Conservation (phyloP, 2,113 vertebrate species). For the Oreotragus oreotragus region DNA sequence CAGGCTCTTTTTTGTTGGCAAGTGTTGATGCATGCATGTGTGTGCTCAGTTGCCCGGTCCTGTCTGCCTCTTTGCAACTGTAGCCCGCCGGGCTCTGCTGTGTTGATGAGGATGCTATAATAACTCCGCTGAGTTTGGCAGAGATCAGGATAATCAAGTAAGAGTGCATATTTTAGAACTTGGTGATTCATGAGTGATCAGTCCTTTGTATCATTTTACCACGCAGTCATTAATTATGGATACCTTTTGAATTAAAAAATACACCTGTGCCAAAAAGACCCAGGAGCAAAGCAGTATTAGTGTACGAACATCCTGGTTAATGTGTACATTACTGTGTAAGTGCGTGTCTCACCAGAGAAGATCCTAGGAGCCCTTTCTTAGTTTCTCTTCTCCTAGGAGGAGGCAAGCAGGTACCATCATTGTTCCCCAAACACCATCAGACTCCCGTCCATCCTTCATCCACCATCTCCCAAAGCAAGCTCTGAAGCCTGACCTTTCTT, state of each 20-base stretch:
- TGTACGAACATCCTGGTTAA: neutral
- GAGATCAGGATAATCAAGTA: neutral
- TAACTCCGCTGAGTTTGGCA: neutral
- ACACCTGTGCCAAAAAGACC: neutral
- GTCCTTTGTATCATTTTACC: neutral
- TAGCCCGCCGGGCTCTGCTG: neutral
- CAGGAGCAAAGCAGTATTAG: neutral
- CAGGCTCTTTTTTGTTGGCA: neutral
- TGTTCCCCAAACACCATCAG: neutral
- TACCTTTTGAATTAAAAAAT: neutral
- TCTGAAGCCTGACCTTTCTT: neutral
- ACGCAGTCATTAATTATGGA: neutral
- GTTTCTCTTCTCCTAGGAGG: neutral
- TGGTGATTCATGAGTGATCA: neutral
- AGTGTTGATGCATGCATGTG: neutral
- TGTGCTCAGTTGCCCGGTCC: neutral
- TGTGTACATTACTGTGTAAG: neutral
- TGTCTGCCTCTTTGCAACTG: neutral
- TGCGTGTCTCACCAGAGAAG: neutral
- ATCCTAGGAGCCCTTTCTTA: neutral
- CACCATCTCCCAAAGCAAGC: neutral
- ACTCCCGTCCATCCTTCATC: rapidly evolving
- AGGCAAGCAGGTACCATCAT: no score
- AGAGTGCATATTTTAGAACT: neutral
- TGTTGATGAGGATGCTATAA: no score